These are phyloP conservation scores for Bettongia penicillata DNA, from an alignment of 2,113 vertebrate species.

Conservation along the genomic window DNA sequence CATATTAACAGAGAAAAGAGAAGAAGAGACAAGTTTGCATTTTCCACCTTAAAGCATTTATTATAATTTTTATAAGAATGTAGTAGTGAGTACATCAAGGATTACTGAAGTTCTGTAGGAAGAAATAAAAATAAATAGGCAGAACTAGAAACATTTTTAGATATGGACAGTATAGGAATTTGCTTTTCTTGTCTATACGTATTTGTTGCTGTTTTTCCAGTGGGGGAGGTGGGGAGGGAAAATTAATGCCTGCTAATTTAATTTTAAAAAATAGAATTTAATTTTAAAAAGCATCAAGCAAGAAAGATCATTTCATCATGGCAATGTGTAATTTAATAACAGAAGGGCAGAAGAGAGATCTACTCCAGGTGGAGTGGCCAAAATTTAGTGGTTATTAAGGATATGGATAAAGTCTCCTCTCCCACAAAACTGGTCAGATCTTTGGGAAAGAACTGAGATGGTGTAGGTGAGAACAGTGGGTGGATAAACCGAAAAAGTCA, in stretches of 20 bases:
- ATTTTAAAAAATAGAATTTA: neutral
- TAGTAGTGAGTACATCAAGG: neutral
- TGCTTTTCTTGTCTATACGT: neutral
- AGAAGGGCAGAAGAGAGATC: neutral
- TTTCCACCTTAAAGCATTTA: neutral
- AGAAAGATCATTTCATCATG: neutral
- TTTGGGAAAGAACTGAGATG: neutral
- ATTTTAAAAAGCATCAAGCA: neutral
- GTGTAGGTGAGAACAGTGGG: neutral
- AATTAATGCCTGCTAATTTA: neutral
- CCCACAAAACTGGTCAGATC: neutral
- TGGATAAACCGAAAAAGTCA: neutral
- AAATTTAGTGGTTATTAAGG: neutral
- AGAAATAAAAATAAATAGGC: neutral
- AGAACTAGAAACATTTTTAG: neutral
- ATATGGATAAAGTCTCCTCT: neutral
- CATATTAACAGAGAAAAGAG: neutral
- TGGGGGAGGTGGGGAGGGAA: neutral
- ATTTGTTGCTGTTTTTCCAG: neutral
- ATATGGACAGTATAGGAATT: neutral
- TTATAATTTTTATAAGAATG: neutral
- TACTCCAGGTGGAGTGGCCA: rapidly evolving
- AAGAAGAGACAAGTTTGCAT: neutral
- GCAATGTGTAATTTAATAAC: neutral
- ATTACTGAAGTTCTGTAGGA: neutral